A percentile compares a stretch with the other conserved stretches of the same genome.
Conservation (phyloP, 2,797 vertebrate species). For the Craterocephalus amniculus region DNA sequence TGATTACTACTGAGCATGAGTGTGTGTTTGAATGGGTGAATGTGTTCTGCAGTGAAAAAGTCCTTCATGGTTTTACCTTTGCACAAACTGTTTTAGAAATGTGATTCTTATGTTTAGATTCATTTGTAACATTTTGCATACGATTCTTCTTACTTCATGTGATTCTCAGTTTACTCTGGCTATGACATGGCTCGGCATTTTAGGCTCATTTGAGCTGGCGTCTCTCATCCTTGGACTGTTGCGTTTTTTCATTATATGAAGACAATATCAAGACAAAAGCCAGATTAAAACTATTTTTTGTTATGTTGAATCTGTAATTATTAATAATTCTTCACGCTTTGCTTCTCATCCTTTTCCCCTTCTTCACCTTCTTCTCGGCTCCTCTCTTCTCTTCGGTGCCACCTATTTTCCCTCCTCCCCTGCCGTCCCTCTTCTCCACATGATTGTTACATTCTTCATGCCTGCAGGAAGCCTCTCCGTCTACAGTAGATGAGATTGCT, state of each 20-base stretch:
- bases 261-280: neutral
- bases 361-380: conserved; percentile 20
- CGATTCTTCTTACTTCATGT: neutral
- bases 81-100: too few species aligned
- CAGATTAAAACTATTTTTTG: neutral
- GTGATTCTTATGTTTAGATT: too few species aligned
- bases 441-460: conserved; percentile 19
- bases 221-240: neutral
- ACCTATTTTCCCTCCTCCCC: neutral
- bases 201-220: neutral
- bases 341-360: neutral
- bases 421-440: conserved; percentile 3
- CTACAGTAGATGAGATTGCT: conserved; percentile 41
- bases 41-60: too few species aligned
- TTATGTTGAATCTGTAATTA: neutral
- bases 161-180: neutral
- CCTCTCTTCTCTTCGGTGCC: conserved; percentile 1
- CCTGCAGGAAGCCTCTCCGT: conserved; percentile 12
- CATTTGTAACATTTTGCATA: too few species aligned
- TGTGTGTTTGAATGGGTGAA: too few species aligned
- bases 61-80: too few species aligned
- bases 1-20: too few species aligned
- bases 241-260: neutral
- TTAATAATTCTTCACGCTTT: neutral
- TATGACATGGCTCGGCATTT: neutral